Percentiles rank a stretch among this genome's conserved stretches.
phyloP scores from a whole-genome alignment of 2,888 invertebrate species.

The Spialia ferax region DNA sequence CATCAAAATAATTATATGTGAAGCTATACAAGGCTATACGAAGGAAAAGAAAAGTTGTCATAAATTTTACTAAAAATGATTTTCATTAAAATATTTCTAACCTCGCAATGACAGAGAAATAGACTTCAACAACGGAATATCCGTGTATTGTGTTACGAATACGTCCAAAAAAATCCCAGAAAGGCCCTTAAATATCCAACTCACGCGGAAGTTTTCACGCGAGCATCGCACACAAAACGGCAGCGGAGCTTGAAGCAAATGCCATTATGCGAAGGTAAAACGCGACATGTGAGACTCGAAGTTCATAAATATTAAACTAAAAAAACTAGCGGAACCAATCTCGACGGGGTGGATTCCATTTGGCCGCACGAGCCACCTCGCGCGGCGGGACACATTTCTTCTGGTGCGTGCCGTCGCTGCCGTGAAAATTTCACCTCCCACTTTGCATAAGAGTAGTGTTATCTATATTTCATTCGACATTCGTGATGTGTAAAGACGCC shows the following conservation, averaged over 20 bases:
- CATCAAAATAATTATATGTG: no score
- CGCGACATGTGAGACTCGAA: constrained; percentile 68
- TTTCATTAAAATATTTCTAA: no score
- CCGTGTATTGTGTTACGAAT: neutral
- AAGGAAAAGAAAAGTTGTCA: no score
- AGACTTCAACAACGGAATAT: neutral
- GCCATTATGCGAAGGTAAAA: constrained; percentile 74
- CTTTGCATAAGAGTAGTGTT: constrained; percentile 76
- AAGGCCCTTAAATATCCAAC: constrained; percentile 15
- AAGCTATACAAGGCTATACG: no score
- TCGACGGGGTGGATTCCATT: constrained; percentile 74
- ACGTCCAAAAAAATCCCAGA: constrained; percentile 10
- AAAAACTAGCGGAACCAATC: constrained; percentile 77
- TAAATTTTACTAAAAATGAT: no score
- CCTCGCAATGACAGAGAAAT: neutral
- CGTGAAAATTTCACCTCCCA: constrained; percentile 74
- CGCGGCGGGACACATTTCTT: constrained; percentile 60
- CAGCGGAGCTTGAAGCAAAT: constrained; percentile 70
- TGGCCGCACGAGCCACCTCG: constrained; percentile 58
- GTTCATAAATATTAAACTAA: constrained; percentile 82
- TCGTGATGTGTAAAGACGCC: constrained; percentile 72
- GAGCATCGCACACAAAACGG: constrained; percentile 70
- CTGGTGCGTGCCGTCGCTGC: constrained; percentile 54
- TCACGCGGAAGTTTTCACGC: constrained; percentile 53
- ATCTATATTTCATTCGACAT: constrained; percentile 75